These are phyloP conservation scores for Cristatella mucedo DNA, from an alignment of 2,888 invertebrate genomes.

Conservation along the genomic window DNA sequence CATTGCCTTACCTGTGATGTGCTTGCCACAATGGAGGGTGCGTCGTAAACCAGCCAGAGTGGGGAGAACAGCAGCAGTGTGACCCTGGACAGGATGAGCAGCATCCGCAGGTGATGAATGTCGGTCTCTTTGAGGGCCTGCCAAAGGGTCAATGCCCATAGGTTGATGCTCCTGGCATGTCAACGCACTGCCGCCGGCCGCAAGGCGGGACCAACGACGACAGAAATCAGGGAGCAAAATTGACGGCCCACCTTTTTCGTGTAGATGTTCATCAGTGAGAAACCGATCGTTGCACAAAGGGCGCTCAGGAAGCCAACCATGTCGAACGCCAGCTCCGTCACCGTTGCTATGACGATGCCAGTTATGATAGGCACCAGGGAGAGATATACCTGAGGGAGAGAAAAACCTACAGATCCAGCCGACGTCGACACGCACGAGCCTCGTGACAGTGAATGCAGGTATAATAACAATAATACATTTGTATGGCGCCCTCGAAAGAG, in stretches of 20 bases:
- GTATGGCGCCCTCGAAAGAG: too few species aligned
- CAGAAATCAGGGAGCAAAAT: not conserved
- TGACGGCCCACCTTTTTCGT: constrained; percentile 67
- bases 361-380: constrained; percentile 75
- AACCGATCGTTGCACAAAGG: constrained; percentile 71
- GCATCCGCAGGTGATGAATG: constrained; percentile 70
- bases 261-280: constrained; percentile 80
- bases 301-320: constrained; percentile 67
- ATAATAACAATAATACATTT: not conserved
- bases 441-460: not conserved
- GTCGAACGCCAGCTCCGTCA: constrained; percentile 82
- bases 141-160: constrained; percentile 15
- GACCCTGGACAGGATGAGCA: constrained; percentile 60
- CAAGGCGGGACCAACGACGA: not conserved
- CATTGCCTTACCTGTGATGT: too few species aligned
- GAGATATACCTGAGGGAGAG: constrained; percentile 49
- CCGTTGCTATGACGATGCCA: constrained; percentile 76
- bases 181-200: not conserved
- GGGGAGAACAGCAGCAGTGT: constrained; percentile 67
- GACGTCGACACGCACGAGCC: not conserved
- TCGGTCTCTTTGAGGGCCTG: constrained; percentile 68
- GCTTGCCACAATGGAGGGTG: too few species aligned
- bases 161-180: too few species aligned
- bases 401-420: constrained; percentile 9
- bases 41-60: constrained; percentile 61